A percentile compares a stretch with the other conserved stretches of the same genome.
These are phyloP conservation scores for Meloidogyne chitwoodi DNA, from an alignment of 1,140 invertebrate species.

Conservation along the genomic window DNA sequence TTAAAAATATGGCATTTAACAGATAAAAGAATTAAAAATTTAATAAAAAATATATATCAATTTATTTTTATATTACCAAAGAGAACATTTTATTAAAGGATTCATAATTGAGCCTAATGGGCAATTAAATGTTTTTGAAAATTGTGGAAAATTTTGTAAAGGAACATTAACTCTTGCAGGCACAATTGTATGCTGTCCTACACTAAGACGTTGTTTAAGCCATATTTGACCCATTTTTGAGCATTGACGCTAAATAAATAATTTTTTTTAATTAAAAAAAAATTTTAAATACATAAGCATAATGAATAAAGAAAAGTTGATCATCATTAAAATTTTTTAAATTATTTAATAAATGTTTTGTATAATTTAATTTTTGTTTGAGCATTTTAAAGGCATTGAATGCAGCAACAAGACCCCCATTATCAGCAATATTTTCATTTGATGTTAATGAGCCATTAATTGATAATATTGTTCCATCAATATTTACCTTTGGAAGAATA, in stretches of 20 bases:
- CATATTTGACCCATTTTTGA: background rate
- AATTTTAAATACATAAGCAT: slow-evolving; percentile 22
- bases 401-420: slow-evolving; percentile 1
- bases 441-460: slow-evolving; percentile 11
- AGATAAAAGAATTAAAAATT: too few species aligned
- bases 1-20: too few species aligned
- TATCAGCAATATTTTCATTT: slow-evolving; percentile 16
- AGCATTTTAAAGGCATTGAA: background rate
- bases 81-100: background rate
- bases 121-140: slow-evolving; percentile 6
- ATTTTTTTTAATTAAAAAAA: too few species aligned
- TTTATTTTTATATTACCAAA: background rate
- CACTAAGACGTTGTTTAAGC: slow-evolving; percentile 2
- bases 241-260: slow-evolving; percentile 13
- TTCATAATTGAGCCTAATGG: slow-evolving; percentile 6
- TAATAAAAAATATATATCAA: too few species aligned
- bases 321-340: background rate
- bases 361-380: background rate
- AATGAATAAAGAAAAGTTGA: slow-evolving; percentile 13
- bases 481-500: background rate
- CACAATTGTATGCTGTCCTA: background rate
- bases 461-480: background rate
- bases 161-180: slow-evolving; percentile 11
- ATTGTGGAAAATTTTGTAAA: slow-evolving; percentile 2
- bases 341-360: background rate